Conservation (phyloP, 2,113 vertebrate genomes). For the Grallaria varia region DNA sequence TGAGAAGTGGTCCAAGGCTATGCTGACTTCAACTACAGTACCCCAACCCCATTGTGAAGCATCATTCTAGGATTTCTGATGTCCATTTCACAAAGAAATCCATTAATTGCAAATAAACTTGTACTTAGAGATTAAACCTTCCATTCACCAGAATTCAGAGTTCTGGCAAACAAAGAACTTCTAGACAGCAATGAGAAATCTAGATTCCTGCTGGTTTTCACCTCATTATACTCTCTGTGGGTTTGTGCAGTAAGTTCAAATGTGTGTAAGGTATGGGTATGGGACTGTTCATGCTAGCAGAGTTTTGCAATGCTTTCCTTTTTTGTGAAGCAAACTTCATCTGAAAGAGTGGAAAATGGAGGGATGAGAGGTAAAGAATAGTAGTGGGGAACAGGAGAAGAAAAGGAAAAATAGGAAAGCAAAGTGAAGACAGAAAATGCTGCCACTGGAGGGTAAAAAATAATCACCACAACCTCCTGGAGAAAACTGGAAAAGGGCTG, state of each 20-base stretch:
- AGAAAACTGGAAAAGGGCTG: neutral
- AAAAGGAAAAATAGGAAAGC: neutral
- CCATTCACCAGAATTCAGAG: conserved; percentile 28
- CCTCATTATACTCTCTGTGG: conserved; percentile 20
- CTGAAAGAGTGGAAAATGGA: neutral
- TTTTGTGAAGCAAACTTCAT: neutral
- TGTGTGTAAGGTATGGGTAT: neutral
- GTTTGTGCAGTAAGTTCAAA: neutral
- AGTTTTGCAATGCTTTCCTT: neutral
- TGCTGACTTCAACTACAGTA: neutral
- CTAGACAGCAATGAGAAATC: neutral
- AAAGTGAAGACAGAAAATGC: neutral
- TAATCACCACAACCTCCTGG: neutral
- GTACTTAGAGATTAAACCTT: conserved; percentile 11
- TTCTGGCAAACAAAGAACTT: conserved; percentile 40
- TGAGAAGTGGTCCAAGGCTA: neutral
- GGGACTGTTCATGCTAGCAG: neutral
- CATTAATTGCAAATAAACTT: conserved; percentile 37
- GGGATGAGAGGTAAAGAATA: neutral
- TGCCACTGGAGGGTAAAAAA: neutral
- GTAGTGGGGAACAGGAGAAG: neutral
- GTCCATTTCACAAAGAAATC: conserved; percentile 27
- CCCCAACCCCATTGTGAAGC: neutral
- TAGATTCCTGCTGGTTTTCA: conserved; percentile 24
- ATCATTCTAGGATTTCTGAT: neutral